phyloP scores from a whole-genome alignment of 1,140 invertebrate species.

The Drosophila nannoptera region DNA sequence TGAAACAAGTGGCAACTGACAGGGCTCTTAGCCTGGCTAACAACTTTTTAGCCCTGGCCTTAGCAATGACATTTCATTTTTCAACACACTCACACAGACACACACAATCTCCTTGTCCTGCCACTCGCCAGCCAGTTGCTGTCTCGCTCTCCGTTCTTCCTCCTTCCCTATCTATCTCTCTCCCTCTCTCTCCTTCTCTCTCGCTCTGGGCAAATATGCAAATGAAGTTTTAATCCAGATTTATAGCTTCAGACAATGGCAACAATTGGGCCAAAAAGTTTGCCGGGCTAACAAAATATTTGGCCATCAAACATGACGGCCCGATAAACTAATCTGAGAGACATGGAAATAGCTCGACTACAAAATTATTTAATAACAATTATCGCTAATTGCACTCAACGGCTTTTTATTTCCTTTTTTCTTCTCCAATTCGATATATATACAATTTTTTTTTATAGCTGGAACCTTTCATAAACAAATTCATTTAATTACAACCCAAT shows the following conservation, averaged over 20 bases:
- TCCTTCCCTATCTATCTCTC: not conserved
- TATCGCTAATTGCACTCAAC: conserved; percentile 27
- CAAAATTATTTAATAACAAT: conserved; percentile 41
- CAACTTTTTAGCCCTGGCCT: conserved; percentile 55
- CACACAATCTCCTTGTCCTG: conserved; percentile 11
- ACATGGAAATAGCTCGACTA: not conserved
- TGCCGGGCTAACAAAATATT: conserved; percentile 17
- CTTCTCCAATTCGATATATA: conserved; percentile 4
- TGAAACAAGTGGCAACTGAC: conserved; percentile 51
- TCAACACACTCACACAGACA: conserved; percentile 33
- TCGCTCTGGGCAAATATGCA: conserved; percentile 32
- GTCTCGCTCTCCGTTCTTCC: not conserved
- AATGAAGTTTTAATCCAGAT: conserved; percentile 70
- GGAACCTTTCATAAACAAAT: conserved; percentile 5
- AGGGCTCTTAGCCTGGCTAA: conserved; percentile 40
- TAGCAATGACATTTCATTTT: conserved; percentile 68
- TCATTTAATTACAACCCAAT: conserved; percentile 21
- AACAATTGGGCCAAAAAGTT: conserved; percentile 42
- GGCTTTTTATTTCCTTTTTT: conserved; percentile 8
- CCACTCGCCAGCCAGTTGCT: conserved; percentile 6
- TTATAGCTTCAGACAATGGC: conserved; percentile 47
- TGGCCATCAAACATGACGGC: conserved; percentile 13
- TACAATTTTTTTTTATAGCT: conserved; percentile 8
- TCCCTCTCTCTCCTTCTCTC: not conserved
- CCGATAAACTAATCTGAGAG: conserved; percentile 6